Percentiles rank a stretch among this genome's conserved stretches.
Conservation (phyloP, 2,888 invertebrate genomes). For the Metalampra italica region DNA sequence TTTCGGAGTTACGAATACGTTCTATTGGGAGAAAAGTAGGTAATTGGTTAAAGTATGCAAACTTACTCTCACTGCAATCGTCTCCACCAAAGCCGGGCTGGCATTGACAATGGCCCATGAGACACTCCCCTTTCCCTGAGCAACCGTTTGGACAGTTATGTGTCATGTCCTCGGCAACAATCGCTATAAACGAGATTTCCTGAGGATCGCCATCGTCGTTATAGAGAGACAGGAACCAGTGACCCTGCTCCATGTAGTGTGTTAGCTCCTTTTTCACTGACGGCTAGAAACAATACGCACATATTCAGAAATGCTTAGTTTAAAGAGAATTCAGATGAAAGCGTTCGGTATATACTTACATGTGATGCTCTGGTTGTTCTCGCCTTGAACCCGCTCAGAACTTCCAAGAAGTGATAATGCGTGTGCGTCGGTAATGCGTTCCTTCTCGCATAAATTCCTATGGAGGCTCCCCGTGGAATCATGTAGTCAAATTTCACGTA, state of each 20-base stretch:
- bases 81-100: constrained; percentile 97
- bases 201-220: constrained; percentile 96
- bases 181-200: constrained; percentile 90
- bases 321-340: background rate
- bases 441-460: constrained; percentile 96
- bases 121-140: constrained; percentile 97
- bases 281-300: constrained; percentile 72
- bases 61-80: constrained; percentile 97
- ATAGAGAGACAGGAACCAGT: constrained; percentile 97
- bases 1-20: constrained; percentile 1
- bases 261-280: constrained; percentile 94
- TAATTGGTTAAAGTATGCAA: background rate
- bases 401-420: constrained; percentile 97
- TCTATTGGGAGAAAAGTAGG: background rate
- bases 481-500: constrained; percentile 97
- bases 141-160: constrained; percentile 98
- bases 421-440: constrained; percentile 97
- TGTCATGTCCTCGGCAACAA: constrained; percentile 94
- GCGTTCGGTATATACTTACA: constrained; percentile 80
- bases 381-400: constrained; percentile 93
- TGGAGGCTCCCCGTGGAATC: constrained; percentile 93
- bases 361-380: constrained; percentile 90
- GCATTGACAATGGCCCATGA: constrained; percentile 96
- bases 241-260: constrained; percentile 96
- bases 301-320: background rate